Conservation (phyloP, 1,140 invertebrate genomes). For the Bradysia coprophila region DNA sequence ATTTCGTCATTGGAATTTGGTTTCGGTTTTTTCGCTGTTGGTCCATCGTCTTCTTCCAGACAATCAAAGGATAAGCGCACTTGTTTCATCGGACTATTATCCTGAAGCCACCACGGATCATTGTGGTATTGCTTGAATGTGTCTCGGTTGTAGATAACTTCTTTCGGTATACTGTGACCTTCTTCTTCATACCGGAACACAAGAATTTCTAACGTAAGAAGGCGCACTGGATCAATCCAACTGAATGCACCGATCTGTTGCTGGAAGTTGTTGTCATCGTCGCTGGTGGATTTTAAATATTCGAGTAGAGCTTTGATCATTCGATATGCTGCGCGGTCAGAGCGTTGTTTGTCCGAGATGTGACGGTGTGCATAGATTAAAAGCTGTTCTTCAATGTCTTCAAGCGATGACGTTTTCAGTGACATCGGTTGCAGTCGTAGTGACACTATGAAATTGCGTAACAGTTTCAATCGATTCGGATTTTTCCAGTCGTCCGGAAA, state of each 20-base stretch:
- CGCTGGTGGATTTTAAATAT: neutral
- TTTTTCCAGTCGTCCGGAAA: conserved; percentile 29
- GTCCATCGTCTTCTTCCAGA: neutral
- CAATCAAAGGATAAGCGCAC: neutral
- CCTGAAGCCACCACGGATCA: conserved; percentile 1
- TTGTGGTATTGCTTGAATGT: neutral
- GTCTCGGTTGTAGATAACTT: conserved; percentile 1
- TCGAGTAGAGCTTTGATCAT: conserved; percentile 8
- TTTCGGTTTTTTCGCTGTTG: neutral
- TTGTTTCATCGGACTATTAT: neutral
- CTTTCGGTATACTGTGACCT: neutral
- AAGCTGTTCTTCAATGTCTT: neutral
- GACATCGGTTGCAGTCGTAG: neutral
- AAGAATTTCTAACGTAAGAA: neutral
- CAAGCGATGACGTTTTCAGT: neutral
- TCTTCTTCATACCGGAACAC: neutral
- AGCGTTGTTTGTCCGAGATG: neutral
- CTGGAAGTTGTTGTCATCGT: neutral
- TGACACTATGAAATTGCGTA: neutral
- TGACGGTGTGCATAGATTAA: neutral
- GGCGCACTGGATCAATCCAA: neutral
- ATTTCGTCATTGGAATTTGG: neutral
- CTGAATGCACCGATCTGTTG: neutral
- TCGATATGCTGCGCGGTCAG: conserved; percentile 5
- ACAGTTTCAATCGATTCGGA: neutral